Evolutionary conservation across 2,888 invertebrate genomes (phyloP).

Genomic region (Atethmia centrago): DNA sequence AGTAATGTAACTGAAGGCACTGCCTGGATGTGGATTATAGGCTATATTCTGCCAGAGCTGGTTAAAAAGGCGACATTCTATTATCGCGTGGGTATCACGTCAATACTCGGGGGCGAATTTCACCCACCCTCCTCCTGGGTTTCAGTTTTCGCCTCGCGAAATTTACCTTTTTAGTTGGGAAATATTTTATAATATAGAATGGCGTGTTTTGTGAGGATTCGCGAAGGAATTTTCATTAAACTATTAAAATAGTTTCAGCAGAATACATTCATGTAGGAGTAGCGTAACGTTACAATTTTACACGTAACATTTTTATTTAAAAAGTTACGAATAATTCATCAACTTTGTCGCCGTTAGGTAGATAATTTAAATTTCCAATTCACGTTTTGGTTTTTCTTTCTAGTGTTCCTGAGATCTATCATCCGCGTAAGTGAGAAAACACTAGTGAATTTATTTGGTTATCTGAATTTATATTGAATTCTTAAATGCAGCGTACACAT

Average conservation of each 20-base stretch:
- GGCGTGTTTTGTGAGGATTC: conserved; percentile 7
- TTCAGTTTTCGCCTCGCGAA: conserved; percentile 15
- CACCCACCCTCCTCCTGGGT: conserved; percentile 20
- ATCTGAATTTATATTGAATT: conserved; percentile 9
- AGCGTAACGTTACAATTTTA: conserved; percentile 24
- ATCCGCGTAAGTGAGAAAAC: conserved; percentile 8
- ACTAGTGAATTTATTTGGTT: background rate
- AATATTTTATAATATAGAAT: conserved; percentile 26
- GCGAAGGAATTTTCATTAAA: conserved; percentile 36
- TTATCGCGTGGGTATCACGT: conserved; percentile 29
- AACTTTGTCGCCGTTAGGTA: conserved; percentile 7
- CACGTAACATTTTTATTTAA: conserved; percentile 24
- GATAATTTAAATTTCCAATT: conserved; percentile 23
- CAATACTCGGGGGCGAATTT: conserved; percentile 29
- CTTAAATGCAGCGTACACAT: conserved; percentile 2
- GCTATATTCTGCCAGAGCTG: background rate
- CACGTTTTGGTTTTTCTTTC: conserved; percentile 14
- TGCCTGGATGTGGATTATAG: conserved; percentile 85
- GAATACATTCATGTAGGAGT: conserved; percentile 18
- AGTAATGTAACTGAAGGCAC: conserved; percentile 76
- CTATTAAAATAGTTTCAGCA: conserved; percentile 35
- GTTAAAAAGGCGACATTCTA: conserved; percentile 19
- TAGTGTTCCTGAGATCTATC: background rate
- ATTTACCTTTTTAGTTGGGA: conserved; percentile 28
- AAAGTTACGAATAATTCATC: conserved; percentile 21